A percentile compares a stretch with the other conserved stretches of the same genome.
These are phyloP conservation scores for Bilobella aurantiaca DNA, from an alignment of 1,140 invertebrate genomes.

Conservation along the genomic window DNA sequence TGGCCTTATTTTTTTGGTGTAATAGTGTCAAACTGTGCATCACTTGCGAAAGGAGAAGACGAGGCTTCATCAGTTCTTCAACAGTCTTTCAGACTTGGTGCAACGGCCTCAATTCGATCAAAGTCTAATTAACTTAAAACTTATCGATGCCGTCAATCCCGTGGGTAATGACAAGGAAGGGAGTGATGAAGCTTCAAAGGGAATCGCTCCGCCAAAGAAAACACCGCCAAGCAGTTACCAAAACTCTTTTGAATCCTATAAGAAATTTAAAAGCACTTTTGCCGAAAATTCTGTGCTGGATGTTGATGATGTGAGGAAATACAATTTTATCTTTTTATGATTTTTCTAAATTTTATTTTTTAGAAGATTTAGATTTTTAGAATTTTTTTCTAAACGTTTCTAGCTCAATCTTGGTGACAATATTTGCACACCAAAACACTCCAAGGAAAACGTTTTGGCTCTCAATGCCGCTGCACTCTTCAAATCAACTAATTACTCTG, in stretches of 20 bases:
- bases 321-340: too few relatives aligned
- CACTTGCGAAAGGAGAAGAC: conserved; percentile 27
- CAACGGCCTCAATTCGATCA: conserved; percentile 51
- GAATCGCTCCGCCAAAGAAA: too few relatives aligned
- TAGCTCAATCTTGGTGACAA: conserved; percentile 53
- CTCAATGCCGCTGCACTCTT: conserved; percentile 48
- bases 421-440: conserved; percentile 50
- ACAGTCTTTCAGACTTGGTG: conserved; percentile 45
- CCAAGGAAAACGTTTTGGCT: conserved; percentile 48
- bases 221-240: conserved; percentile 1
- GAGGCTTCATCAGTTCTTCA: conserved; percentile 29
- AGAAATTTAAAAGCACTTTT: background rate
- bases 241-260: background rate
- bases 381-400: conserved; percentile 36
- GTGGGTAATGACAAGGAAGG: background rate
- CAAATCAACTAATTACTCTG: conserved; percentile 44
- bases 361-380: too few relatives aligned
- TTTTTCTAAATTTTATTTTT: too few relatives aligned
- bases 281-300: background rate
- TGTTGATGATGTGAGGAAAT: conserved; percentile 13
- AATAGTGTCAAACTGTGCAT: conserved; percentile 32
- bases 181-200: background rate
- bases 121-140: conserved; percentile 46
- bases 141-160: conserved; percentile 42
- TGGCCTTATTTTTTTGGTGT: conserved; percentile 6